phyloP scores from a whole-genome alignment of 2,888 invertebrate species.

The Polyommatus icarus region DNA sequence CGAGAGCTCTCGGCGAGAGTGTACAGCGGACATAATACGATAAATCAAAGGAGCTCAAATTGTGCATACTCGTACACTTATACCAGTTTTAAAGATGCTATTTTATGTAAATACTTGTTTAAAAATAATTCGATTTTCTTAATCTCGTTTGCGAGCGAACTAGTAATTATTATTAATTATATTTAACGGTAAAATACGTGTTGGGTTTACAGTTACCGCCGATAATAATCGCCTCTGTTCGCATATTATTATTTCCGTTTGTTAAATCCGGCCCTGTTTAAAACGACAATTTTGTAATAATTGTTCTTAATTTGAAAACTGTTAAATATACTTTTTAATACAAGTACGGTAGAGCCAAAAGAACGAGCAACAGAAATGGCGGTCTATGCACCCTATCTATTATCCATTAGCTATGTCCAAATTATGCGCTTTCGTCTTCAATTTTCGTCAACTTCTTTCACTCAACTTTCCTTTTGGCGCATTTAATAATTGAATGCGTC shows the following conservation, averaged over 20 bases:
- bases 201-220: not conserved
- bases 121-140: constrained; percentile 1
- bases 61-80: too few species aligned
- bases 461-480: too few species aligned
- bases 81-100: not conserved
- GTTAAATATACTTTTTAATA: not conserved
- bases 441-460: too few species aligned
- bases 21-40: too few species aligned
- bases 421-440: too few species aligned
- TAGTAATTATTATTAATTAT: constrained; percentile 12
- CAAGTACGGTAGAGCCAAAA: too few species aligned
- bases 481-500: too few species aligned
- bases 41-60: too few species aligned
- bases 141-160: constrained; percentile 15
- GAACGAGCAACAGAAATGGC: too few species aligned
- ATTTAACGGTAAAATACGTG: constrained; percentile 1
- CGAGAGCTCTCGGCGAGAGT: too few species aligned
- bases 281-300: not conserved
- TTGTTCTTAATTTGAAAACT: not conserved
- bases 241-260: constrained; percentile 8
- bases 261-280: not conserved
- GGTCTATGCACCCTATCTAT: too few species aligned
- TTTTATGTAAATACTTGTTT: not conserved
- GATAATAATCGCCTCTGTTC: constrained; percentile 12
- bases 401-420: too few species aligned